These are phyloP conservation scores for Coremacera marginata DNA, from an alignment of 2,888 invertebrate species.

Conservation along the genomic window DNA sequence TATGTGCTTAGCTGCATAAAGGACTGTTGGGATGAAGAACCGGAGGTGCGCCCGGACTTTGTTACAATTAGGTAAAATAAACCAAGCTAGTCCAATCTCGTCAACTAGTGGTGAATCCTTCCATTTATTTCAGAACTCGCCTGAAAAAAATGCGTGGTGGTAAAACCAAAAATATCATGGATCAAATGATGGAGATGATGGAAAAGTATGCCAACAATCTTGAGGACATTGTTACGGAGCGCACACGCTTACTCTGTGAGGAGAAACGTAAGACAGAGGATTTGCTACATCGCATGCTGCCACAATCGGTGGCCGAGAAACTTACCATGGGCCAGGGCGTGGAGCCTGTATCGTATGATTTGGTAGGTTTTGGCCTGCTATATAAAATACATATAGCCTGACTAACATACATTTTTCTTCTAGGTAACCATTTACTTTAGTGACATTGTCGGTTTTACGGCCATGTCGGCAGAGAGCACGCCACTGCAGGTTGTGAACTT, in stretches of 20 bases:
- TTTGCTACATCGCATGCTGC: conserved; percentile 92
- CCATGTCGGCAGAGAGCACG: conserved; percentile 94
- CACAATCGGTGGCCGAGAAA: conserved; percentile 91
- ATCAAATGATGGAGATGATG: conserved; percentile 99
- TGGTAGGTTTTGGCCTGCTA: conserved; percentile 71
- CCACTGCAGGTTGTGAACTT: conserved; percentile 96
- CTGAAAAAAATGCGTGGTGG: conserved; percentile 94
- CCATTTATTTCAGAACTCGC: conserved; percentile 68
- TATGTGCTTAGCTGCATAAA: conserved; percentile 85
- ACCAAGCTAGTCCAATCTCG: background rate
- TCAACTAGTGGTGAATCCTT: too few relatives aligned
- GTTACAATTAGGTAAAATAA: conserved; percentile 74
- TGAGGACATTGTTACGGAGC: conserved; percentile 92
- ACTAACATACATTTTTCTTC: background rate
- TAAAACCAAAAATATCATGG: conserved; percentile 89
- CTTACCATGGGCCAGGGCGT: conserved; percentile 90
- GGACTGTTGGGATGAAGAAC: conserved; percentile 91
- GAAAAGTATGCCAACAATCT: conserved; percentile 95
- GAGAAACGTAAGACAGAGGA: conserved; percentile 95
- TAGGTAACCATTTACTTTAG: conserved; percentile 92
- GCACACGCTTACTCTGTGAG: conserved; percentile 88
- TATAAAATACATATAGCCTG: background rate
- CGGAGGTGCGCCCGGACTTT: conserved; percentile 88
- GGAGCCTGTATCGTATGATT: conserved; percentile 92
- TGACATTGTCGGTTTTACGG: conserved; percentile 96